phyloP scores from a whole-genome alignment of 2,797 vertebrate species.

The Brotula barbata region DNA sequence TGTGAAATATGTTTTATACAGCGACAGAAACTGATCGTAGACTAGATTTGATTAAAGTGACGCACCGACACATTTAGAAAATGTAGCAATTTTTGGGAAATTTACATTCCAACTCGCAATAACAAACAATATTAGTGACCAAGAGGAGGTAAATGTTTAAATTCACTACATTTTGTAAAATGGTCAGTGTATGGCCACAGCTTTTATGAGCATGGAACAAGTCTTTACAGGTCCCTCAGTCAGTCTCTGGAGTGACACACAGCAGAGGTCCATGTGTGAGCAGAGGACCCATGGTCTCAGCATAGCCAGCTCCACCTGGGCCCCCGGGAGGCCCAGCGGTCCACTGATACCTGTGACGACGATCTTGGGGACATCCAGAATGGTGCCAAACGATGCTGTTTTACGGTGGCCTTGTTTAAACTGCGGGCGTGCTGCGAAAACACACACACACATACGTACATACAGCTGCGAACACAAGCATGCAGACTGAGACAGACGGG shows the following conservation, averaged over 20 bases:
- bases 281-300: conserved; percentile 57
- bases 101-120: too few species aligned
- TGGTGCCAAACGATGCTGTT: conserved; percentile 99
- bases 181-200: too few species aligned
- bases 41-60: too few species aligned
- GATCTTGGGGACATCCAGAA: conserved; percentile 99
- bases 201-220: too few species aligned
- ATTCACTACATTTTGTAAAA: too few species aligned
- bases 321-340: conserved; percentile 79
- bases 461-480: conserved; percentile 86
- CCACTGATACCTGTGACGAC: conserved; percentile 97
- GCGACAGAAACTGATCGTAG: too few species aligned
- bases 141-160: too few species aligned
- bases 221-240: too few species aligned
- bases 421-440: conserved; percentile 93
- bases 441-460: conserved; percentile 86
- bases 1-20: too few species aligned
- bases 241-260: conserved; percentile 44
- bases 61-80: too few species aligned
- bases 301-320: conserved; percentile 72
- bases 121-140: too few species aligned
- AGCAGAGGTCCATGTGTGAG: conserved; percentile 43
- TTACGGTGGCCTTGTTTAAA: conserved; percentile 99
- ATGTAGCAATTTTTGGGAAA: too few species aligned
- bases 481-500: conserved; percentile 84